Percentiles rank a stretch among this genome's conserved stretches.
Conservation (phyloP, 1,140 invertebrate species). For the Eurosta solidaginis region DNA sequence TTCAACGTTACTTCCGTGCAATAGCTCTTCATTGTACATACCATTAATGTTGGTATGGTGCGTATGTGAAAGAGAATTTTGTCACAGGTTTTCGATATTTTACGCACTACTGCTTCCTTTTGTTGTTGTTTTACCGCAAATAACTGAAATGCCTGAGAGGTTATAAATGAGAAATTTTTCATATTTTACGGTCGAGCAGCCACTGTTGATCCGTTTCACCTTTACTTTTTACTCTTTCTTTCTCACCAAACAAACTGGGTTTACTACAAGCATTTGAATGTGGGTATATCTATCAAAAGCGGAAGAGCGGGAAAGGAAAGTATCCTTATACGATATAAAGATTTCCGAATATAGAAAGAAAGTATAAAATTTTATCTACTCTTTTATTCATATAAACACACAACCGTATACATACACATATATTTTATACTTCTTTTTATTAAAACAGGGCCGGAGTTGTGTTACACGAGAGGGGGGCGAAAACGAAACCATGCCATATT, state of each 20-base stretch:
- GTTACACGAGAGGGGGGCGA: too few species aligned
- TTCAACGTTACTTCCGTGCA: neutral
- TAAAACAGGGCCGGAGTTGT: too few species aligned
- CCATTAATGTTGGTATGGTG: too few species aligned
- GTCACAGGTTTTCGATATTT: neutral
- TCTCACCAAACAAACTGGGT: too few species aligned
- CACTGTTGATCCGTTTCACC: neutral
- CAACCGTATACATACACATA: neutral
- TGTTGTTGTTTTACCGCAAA: neutral
- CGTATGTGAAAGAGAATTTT: neutral
- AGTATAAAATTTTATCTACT: neutral
- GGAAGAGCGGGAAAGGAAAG: neutral
- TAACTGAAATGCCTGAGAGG: neutral
- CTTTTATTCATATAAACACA: neutral
- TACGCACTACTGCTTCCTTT: neutral
- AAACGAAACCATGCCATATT: too few species aligned
- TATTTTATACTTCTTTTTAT: too few species aligned
- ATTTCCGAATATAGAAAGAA: neutral
- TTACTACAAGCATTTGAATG: too few species aligned
- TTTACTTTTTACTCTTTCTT: neutral
- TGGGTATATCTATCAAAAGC: too few species aligned
- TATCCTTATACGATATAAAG: neutral
- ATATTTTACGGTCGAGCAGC: slow-evolving; percentile 12
- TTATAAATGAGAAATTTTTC: slow-evolving; percentile 17
- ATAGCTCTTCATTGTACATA: too few species aligned